A percentile compares a stretch with the other conserved stretches of the same genome.
Evolutionary conservation across 2,888 invertebrate genomes (phyloP).

Genomic region (Anagyrus pseudococci): DNA sequence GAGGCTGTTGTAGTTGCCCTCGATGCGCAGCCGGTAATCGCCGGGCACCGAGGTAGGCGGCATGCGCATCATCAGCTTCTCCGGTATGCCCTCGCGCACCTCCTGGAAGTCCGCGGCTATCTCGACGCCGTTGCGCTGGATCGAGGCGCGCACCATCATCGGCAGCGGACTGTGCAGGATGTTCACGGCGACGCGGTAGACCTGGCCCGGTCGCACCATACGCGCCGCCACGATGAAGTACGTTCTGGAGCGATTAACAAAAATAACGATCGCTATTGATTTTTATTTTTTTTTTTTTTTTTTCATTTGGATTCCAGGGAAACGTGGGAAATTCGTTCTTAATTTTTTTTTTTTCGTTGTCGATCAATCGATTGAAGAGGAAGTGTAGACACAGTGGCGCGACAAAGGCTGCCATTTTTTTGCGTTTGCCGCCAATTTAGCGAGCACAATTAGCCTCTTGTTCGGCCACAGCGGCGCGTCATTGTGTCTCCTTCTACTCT

Average conservation of each 20-base stretch:
- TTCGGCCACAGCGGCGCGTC: background rate
- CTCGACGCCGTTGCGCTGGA: slow-evolving; percentile 89
- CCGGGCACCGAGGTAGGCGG: slow-evolving; percentile 85
- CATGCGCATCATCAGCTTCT: slow-evolving; percentile 88
- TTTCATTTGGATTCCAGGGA: background rate
- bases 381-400: too few species aligned
- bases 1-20: slow-evolving; percentile 79
- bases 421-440: too few species aligned
- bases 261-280: too few species aligned
- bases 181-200: slow-evolving; percentile 87
- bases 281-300: background rate
- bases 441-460: slow-evolving; percentile 27
- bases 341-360: slow-evolving; percentile 22
- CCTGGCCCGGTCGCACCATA: slow-evolving; percentile 89
- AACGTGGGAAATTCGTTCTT: slow-evolving; percentile 9
- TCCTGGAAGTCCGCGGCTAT: slow-evolving; percentile 82
- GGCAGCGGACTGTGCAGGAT: slow-evolving; percentile 81
- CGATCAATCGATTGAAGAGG: slow-evolving; percentile 20
- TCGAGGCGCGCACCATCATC: slow-evolving; percentile 85
- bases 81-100: slow-evolving; percentile 85
- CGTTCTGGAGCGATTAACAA: slow-evolving; percentile 68
- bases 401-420: too few species aligned
- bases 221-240: slow-evolving; percentile 92
- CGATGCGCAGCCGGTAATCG: slow-evolving; percentile 82
- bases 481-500: slow-evolving; percentile 5